These are phyloP conservation scores for Rallus crepitans DNA, from an alignment of 2,797 vertebrate genomes.

Conservation along the genomic window DNA sequence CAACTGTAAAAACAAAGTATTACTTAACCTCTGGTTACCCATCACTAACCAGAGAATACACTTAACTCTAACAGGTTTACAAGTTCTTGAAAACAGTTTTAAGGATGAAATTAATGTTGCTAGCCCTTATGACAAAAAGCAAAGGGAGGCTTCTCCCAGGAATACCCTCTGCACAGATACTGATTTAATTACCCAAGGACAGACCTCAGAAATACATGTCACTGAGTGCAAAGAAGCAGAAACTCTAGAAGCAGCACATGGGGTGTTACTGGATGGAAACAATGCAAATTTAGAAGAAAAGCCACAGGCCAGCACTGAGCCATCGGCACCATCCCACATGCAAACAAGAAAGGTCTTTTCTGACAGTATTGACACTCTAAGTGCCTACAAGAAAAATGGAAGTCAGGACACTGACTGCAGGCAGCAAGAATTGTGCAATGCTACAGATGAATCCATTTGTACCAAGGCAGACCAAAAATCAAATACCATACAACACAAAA, in stretches of 20 bases:
- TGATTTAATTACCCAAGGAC: slow-evolving; percentile 60
- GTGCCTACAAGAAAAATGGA: slow-evolving; percentile 39
- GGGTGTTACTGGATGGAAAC: slow-evolving; percentile 35
- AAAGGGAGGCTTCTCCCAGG: slow-evolving; percentile 76
- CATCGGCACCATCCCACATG: not conserved
- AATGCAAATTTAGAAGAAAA: slow-evolving; percentile 44
- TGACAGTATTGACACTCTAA: slow-evolving; percentile 45
- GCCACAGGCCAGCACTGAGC: slow-evolving; percentile 2
- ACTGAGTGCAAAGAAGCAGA: slow-evolving; percentile 65
- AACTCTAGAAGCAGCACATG: slow-evolving; percentile 18
- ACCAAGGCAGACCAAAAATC: slow-evolving; percentile 40
- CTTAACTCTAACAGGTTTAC: slow-evolving; percentile 66
- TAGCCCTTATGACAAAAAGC: slow-evolving; percentile 67
- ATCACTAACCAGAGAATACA: slow-evolving; percentile 28
- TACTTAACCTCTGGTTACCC: not conserved
- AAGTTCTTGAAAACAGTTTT: slow-evolving; percentile 58
- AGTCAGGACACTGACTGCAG: slow-evolving; percentile 57
- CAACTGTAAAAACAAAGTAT: not conserved
- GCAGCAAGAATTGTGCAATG: slow-evolving; percentile 13
- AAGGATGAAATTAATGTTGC: slow-evolving; percentile 58
- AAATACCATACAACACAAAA: not conserved
- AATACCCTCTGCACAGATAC: slow-evolving; percentile 48
- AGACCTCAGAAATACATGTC: slow-evolving; percentile 27
- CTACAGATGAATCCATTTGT: slow-evolving; percentile 52
- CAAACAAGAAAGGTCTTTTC: slow-evolving; percentile 27